Conservation (phyloP, 35 echinoderm and acorn worm genomes). For the Heliocidaris erythrogramma region DNA sequence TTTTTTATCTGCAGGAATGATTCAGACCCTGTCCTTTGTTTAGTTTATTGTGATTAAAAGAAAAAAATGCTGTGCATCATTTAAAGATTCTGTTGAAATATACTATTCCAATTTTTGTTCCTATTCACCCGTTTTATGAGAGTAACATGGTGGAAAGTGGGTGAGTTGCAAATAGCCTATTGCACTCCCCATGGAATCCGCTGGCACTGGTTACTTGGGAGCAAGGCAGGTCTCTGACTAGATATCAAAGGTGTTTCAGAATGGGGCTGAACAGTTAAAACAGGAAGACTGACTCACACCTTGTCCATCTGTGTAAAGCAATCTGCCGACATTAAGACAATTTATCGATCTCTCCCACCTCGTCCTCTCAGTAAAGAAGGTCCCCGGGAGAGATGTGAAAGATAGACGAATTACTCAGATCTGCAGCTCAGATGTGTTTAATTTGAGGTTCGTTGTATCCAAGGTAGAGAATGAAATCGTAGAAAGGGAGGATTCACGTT, state of each 20-base stretch:
- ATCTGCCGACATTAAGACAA: slow-evolving; percentile 25
- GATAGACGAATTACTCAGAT: slow-evolving; percentile 2
- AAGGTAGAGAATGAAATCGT: slow-evolving; percentile 2
- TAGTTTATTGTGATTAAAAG: too few species aligned
- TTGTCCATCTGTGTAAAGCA: slow-evolving; percentile 8
- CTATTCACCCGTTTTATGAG: too few species aligned
- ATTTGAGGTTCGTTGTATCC: background rate
- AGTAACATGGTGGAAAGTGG: too few species aligned
- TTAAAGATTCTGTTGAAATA: too few species aligned
- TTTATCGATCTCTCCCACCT: background rate
- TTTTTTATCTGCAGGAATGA: too few species aligned
- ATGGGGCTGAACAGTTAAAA: background rate
- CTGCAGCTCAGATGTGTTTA: background rate
- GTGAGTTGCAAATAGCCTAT: too few species aligned
- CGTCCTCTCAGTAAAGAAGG: background rate
- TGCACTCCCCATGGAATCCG: too few species aligned
- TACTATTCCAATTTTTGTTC: too few species aligned
- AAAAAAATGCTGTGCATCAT: too few species aligned
- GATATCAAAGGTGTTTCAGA: background rate
- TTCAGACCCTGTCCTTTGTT: too few species aligned
- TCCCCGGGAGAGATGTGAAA: background rate
- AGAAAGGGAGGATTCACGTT: slow-evolving; percentile 15
- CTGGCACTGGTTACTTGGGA: background rate
- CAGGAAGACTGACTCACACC: background rate
- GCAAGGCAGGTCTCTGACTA: background rate